Conservation (phyloP, 2,888 invertebrate species). For the Caenorhabditis drosophilae region DNA sequence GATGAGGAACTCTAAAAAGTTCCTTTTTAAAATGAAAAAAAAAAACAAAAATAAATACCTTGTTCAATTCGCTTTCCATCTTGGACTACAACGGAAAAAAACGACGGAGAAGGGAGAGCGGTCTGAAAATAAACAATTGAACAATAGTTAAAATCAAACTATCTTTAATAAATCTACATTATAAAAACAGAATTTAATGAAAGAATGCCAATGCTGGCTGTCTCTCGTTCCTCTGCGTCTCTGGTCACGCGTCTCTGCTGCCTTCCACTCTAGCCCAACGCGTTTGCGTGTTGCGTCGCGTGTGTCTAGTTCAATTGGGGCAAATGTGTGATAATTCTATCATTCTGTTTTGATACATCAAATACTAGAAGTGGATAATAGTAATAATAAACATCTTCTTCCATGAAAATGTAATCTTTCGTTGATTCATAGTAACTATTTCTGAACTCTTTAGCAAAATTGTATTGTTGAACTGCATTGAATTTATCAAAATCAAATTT, state of each 20-base stretch:
- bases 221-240: background rate
- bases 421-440: no score
- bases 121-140: conserved; percentile 4
- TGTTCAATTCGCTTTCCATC: conserved; percentile 25
- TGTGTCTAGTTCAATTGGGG: no score
- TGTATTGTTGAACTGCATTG: no score
- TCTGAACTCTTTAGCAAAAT: no score
- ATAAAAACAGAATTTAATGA: conserved; percentile 1
- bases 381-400: no score
- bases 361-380: no score
- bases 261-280: no score
- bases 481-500: no score
- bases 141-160: conserved; percentile 1
- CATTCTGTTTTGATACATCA: no score
- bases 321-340: no score
- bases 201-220: background rate
- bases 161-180: conserved; percentile 3
- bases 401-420: no score
- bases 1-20: conserved; percentile 24
- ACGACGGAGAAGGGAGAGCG: conserved; percentile 1
- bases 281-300: no score
- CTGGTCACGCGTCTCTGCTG: background rate
- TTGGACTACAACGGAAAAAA: conserved; percentile 7
- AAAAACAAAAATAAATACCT: conserved; percentile 29
- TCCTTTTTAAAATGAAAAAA: conserved; percentile 20